These are phyloP conservation scores for Scaptomyza parva DNA, from an alignment of 2,888 invertebrate genomes.

Conservation along the genomic window DNA sequence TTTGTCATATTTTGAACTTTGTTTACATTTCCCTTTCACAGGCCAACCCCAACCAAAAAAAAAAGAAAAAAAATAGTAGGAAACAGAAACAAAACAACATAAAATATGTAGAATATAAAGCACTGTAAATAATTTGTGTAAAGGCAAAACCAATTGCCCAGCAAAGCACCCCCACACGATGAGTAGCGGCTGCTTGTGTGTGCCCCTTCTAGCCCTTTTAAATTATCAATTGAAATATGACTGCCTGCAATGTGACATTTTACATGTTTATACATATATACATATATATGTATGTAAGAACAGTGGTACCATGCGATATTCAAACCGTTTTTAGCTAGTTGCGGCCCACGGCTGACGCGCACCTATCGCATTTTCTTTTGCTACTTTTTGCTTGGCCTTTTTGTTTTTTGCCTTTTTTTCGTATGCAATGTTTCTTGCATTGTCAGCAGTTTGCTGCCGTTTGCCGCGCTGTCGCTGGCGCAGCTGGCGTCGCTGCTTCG, in stretches of 20 bases:
- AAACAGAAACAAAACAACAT: conserved; percentile 24
- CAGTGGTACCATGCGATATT: conserved; percentile 40
- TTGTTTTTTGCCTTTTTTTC: conserved; percentile 41
- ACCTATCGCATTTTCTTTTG: conserved; percentile 52
- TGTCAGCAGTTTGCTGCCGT: conserved; percentile 73
- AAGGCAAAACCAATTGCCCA: conserved; percentile 53
- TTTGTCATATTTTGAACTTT: conserved; percentile 60
- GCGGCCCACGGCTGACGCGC: conserved; percentile 53
- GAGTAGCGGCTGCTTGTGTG: conserved; percentile 1
- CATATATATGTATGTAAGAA: conserved; percentile 10
- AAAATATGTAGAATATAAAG: conserved; percentile 38
- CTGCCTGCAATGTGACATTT: conserved; percentile 40
- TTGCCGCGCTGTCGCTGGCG: conserved; percentile 28
- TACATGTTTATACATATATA: conserved; percentile 11
- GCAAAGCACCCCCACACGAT: conserved; percentile 29
- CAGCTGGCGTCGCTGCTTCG: conserved; percentile 7
- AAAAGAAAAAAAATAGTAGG: background rate
- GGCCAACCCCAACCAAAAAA: conserved; percentile 17
- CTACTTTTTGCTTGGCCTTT: conserved; percentile 41
- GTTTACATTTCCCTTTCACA: conserved; percentile 77
- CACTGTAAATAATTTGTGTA: conserved; percentile 69
- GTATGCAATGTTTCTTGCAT: conserved; percentile 76
- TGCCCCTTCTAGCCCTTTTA: conserved; percentile 55
- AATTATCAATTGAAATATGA: conserved; percentile 75
- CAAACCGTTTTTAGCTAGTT: conserved; percentile 9